Evolutionary conservation across 2,888 invertebrate species (phyloP).

Genomic region (Iselma pallidipennis): DNA sequence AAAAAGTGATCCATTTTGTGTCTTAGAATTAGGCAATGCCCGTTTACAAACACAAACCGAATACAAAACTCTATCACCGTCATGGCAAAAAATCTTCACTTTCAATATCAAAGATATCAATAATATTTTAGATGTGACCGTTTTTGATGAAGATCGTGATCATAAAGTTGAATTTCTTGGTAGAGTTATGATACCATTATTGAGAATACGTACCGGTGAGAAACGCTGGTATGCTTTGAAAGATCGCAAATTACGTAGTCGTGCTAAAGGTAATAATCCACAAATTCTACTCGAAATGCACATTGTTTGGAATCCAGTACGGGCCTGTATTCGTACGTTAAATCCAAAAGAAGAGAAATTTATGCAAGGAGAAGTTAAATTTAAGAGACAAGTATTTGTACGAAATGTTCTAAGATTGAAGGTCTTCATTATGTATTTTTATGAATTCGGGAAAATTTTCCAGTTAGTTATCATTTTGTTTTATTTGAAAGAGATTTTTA

Average conservation of each 20-base stretch:
- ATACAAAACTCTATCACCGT: slow-evolving; percentile 94
- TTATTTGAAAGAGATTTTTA: too few species aligned
- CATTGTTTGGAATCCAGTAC: slow-evolving; percentile 89
- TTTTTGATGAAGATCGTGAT: slow-evolving; percentile 97
- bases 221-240: slow-evolving; percentile 96
- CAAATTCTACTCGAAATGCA: slow-evolving; percentile 91
- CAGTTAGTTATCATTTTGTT: slow-evolving; percentile 82
- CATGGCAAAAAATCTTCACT: slow-evolving; percentile 98
- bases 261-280: slow-evolving; percentile 91
- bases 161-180: slow-evolving; percentile 98
- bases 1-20: slow-evolving; percentile 98
- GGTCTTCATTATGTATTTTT: slow-evolving; percentile 83
- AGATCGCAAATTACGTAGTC: slow-evolving; percentile 86
- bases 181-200: slow-evolving; percentile 75
- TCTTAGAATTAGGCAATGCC: slow-evolving; percentile 92
- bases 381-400: slow-evolving; percentile 93
- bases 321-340: slow-evolving; percentile 89
- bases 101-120: slow-evolving; percentile 98
- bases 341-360: slow-evolving; percentile 96
- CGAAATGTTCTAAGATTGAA: slow-evolving; percentile 92
- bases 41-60: slow-evolving; percentile 97
- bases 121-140: slow-evolving; percentile 90
- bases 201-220: slow-evolving; percentile 85
- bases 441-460: slow-evolving; percentile 88
- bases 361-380: slow-evolving; percentile 92